Conservation (phyloP, 2,113 vertebrate genomes). For the Gallinago undulata region DNA sequence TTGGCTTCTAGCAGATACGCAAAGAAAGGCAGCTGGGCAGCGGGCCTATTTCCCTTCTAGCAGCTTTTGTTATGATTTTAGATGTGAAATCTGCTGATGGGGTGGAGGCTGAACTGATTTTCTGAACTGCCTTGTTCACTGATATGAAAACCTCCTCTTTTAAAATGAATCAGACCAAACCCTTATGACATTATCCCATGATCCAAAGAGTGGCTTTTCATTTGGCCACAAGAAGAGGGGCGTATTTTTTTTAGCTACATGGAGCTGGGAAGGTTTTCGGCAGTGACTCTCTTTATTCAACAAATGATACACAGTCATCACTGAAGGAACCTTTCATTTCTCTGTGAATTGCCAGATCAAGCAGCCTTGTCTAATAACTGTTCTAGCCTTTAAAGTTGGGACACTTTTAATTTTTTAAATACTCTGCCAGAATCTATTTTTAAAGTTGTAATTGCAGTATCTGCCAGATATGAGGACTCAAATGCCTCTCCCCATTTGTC, state of each 20-base stretch:
- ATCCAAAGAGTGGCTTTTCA: slow-evolving; percentile 22
- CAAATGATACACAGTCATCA: neutral
- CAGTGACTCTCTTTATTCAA: neutral
- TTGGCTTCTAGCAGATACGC: slow-evolving; percentile 3
- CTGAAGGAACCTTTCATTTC: neutral
- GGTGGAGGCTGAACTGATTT: neutral
- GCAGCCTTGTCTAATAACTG: neutral
- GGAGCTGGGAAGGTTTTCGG: neutral
- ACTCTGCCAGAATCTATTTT: slow-evolving; percentile 13
- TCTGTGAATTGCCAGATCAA: neutral
- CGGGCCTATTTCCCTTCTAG: slow-evolving; percentile 24
- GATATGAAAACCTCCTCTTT: neutral
- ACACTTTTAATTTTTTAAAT: neutral
- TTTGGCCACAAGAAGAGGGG: neutral
- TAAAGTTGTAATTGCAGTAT: neutral
- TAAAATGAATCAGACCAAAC: slow-evolving; percentile 22
- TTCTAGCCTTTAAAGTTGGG: neutral
- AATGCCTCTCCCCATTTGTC: neutral
- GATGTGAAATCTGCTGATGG: slow-evolving; percentile 29
- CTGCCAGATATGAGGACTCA: neutral
- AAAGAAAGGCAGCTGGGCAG: slow-evolving; percentile 34
- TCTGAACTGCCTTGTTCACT: slow-evolving; percentile 24
- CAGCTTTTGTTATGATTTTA: slow-evolving; percentile 48
- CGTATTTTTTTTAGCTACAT: neutral
- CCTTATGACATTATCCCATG: slow-evolving; percentile 10